These are phyloP conservation scores for Drosophila elegans DNA, from an alignment of 1,140 invertebrate species.

Conservation along the genomic window DNA sequence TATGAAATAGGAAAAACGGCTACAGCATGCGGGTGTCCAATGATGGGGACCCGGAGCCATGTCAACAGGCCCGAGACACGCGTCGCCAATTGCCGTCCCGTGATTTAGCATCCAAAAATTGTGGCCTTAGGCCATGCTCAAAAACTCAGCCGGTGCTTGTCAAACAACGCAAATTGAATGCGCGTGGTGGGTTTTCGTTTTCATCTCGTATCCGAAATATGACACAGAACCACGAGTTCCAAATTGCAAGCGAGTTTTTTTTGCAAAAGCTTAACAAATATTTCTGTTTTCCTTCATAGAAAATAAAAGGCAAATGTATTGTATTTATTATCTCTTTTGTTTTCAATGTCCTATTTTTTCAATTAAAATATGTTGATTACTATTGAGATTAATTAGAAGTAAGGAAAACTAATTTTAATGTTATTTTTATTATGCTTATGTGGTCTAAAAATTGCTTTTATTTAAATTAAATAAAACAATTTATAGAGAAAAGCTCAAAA, in stretches of 20 bases:
- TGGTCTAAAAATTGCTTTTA: too few species aligned
- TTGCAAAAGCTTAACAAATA: neutral
- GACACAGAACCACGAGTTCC: conserved; percentile 7
- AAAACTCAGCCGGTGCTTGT: conserved; percentile 25
- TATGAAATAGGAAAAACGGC: conserved; percentile 68
- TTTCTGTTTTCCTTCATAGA: too few species aligned
- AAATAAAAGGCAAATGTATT: too few species aligned
- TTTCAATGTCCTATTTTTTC: too few species aligned
- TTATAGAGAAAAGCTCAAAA: too few species aligned
- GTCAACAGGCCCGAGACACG: conserved; percentile 73
- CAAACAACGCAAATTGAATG: conserved; percentile 45
- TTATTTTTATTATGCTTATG: too few species aligned
- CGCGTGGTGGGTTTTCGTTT: conserved; percentile 33
- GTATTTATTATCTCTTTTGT: too few species aligned
- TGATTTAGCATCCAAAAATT: conserved; percentile 57
- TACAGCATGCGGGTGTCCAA: conserved; percentile 27
- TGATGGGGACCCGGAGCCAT: conserved; percentile 46
- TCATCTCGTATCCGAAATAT: conserved; percentile 14
- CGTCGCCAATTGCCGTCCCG: conserved; percentile 67
- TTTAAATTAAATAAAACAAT: too few species aligned
- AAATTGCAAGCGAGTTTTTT: conserved; percentile 12
- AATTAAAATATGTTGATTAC: too few species aligned
- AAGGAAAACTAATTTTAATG: too few species aligned
- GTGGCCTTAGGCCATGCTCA: conserved; percentile 18
- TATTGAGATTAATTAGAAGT: neutral